phyloP scores from a whole-genome alignment of 2,888 invertebrate genomes.

The Tenodera sinensis region DNA sequence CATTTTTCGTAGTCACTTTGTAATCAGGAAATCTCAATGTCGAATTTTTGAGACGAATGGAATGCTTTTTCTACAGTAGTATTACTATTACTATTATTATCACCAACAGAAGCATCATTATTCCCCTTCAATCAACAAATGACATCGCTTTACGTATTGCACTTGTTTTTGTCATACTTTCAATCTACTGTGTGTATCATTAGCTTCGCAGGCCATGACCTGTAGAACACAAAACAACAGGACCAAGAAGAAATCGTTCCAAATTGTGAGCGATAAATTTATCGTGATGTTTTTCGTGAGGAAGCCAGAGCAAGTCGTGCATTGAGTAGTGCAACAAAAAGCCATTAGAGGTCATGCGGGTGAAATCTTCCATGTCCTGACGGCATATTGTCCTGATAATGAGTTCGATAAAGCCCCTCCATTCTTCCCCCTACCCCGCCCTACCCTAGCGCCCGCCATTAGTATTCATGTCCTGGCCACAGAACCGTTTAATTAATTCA shows the following conservation, averaged over 20 bases:
- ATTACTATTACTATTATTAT: too few species aligned
- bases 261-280: neutral
- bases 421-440: neutral
- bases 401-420: neutral
- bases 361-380: neutral
- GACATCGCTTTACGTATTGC: too few species aligned
- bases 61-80: too few species aligned
- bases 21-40: too few species aligned
- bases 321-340: neutral
- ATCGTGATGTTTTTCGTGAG: neutral
- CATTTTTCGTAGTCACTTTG: too few species aligned
- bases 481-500: conserved; percentile 26
- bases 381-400: neutral
- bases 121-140: too few species aligned
- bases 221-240: neutral
- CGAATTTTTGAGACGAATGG: too few species aligned
- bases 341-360: neutral
- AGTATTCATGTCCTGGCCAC: conserved; percentile 18
- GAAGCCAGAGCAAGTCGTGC: neutral
- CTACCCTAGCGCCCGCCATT: conserved; percentile 1
- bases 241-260: neutral
- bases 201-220: too few species aligned
- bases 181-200: too few species aligned
- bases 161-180: too few species aligned
- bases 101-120: too few species aligned